Base-by-base conservation (phyloP, 2,113 vertebrate genomes). In the Recurvirostra avosetta region DNA sequence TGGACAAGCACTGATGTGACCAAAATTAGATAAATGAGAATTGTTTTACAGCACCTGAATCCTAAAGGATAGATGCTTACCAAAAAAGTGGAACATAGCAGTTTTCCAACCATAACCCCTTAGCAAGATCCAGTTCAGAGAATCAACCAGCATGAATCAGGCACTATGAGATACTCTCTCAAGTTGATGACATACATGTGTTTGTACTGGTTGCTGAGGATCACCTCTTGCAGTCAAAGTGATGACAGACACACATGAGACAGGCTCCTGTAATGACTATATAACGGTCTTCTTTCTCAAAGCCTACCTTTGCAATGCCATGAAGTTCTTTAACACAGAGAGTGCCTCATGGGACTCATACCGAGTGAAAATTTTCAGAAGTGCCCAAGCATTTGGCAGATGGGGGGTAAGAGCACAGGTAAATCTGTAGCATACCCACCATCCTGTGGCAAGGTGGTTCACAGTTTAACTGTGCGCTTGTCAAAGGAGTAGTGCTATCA, bases 11-110 rank as follows among this genome's bases (percentile, higher is more conserved):
- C 23, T 30, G 53, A 74, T 0, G 2, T 66, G 70, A 78, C 50
- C 67, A 58, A 76, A 90, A 88, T 80, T 19, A 91, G 34, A 12
- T 82, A 81, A 79, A 91, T 20, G 21, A 68, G 43, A 91, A 90
- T 13, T 47, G 66, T 34, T 93, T 92, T 75, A 34, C 29, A 67
- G 73, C n/a, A 90, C 34, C 40, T 79, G 62, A 93, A 58, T 75
- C 16, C 29, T 70, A 17, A 91, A 50, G 30, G 47, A 86, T 7
- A 68, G 50, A 30, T 45, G 25, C 43, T 75, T 59, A 50, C 23
- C 3, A 59, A 85, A 86, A 90, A 58, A 15, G 5, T 29, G 50
- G 9, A 9, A 3, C 21, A 63, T 5, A 53, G 49, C 18, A 61
- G 21, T 94, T 88, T 68, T 90, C 38, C 41, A 81, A 10, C n/a